A percentile compares a stretch with the other conserved stretches of the same genome.
Conservation (phyloP, 2,888 invertebrate species). For the Drosophila kambysellisi region DNA sequence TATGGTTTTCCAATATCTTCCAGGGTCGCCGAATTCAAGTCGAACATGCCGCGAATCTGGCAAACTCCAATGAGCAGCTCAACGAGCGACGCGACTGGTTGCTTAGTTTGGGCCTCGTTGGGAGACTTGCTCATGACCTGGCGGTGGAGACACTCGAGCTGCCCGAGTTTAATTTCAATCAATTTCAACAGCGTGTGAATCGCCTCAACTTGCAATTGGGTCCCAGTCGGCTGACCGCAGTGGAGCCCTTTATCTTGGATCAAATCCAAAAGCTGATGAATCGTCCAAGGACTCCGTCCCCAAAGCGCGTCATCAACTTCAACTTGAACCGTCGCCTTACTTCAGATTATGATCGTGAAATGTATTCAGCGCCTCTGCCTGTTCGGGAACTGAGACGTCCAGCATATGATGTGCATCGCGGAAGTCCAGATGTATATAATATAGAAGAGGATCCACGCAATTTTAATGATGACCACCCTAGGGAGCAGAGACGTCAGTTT, state of each 20-base stretch:
- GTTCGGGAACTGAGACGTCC: not conserved
- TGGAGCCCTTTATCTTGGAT: not conserved
- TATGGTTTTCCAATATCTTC: not conserved
- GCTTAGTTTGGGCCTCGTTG: conserved; percentile 2
- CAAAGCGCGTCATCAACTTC: not conserved
- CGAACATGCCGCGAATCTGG: not conserved
- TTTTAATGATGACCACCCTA: not conserved
- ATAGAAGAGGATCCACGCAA: not conserved
- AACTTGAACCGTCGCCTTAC: not conserved
- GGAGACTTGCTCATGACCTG: conserved; percentile 21
- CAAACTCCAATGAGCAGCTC: not conserved
- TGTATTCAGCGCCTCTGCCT: conserved; percentile 5
- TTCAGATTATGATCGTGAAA: not conserved
- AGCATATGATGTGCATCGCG: not conserved
- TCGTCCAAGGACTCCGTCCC: not conserved
- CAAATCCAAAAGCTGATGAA: conserved; percentile 15
- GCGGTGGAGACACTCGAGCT: conserved; percentile 7
- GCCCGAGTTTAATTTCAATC: not conserved
- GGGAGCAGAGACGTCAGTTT: not conserved
- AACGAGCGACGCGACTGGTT: conserved; percentile 20
- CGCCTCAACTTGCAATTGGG: not conserved
- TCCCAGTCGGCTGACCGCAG: not conserved
- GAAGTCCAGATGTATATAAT: not conserved
- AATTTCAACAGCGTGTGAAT: conserved; percentile 8
- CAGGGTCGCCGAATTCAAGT: too few species aligned